These are phyloP conservation scores for Cossypha niveicapilla DNA, from an alignment of 2,797 vertebrate species.

Conservation along the genomic window DNA sequence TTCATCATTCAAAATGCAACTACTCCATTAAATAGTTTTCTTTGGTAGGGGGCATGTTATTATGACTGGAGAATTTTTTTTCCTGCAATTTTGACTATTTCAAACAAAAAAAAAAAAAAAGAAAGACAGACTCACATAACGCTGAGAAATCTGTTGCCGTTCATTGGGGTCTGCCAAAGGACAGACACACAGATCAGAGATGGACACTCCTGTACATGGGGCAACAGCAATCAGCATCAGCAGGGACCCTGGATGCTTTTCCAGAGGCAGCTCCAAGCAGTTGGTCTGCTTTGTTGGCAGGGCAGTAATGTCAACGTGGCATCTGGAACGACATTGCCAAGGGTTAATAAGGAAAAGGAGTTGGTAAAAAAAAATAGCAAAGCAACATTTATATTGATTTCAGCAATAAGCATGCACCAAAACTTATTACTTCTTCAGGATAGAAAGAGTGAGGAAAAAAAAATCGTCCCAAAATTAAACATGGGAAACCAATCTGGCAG, in stretches of 20 bases:
- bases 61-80: not conserved
- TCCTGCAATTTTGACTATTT: not conserved
- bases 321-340: slow-evolving; percentile 69
- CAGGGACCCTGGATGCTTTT: slow-evolving; percentile 79
- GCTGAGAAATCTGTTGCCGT: slow-evolving; percentile 74
- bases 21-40: not conserved
- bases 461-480: not conserved
- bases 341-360: not conserved
- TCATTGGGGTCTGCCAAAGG: slow-evolving; percentile 81
- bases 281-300: slow-evolving; percentile 78
- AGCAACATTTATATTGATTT: not conserved
- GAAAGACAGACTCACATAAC: slow-evolving; percentile 80
- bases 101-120: fast-evolving
- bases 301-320: slow-evolving; percentile 83
- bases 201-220: slow-evolving; percentile 84
- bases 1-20: not conserved
- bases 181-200: slow-evolving; percentile 84
- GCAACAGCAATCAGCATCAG: slow-evolving; percentile 83
- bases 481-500: not conserved
- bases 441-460: not conserved
- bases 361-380: not conserved
- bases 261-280: slow-evolving; percentile 81
- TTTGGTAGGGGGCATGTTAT: not conserved
- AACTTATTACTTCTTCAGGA: not conserved
- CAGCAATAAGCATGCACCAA: not conserved